Percentiles rank a stretch among this genome's conserved stretches.
Conservation (phyloP, 2,797 vertebrate genomes). For the Catamblyrhynchus diadema region DNA sequence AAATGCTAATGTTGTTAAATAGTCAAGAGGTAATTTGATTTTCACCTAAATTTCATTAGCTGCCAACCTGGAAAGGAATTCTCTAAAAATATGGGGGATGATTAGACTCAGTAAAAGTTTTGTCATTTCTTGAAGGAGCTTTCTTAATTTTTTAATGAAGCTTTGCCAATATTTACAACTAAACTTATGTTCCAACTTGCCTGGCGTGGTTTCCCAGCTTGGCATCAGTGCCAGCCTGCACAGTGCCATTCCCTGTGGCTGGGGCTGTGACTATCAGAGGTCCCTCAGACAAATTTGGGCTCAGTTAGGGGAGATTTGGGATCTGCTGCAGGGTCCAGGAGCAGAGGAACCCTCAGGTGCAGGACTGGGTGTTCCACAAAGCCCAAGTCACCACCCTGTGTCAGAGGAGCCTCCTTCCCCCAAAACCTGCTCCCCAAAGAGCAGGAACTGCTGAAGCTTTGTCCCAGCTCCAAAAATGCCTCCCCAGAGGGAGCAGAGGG, state of each 20-base stretch:
- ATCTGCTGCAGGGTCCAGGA: not conserved
- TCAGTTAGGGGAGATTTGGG: not conserved
- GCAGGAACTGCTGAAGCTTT: not conserved
- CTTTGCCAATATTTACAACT: slow-evolving; percentile 61
- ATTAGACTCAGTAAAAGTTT: not conserved
- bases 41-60: slow-evolving; percentile 20
- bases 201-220: slow-evolving; percentile 32
- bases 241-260: not conserved
- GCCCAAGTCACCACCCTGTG: not conserved
- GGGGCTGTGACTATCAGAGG: not conserved
- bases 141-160: not conserved
- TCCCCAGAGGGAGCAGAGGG: not conserved
- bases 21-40: not conserved
- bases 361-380: not conserved
- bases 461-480: not conserved
- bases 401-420: not conserved
- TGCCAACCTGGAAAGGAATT: not conserved
- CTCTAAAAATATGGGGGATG: not conserved
- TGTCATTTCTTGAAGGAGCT: not conserved
- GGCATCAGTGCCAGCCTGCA: not conserved
- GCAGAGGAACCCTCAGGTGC: not conserved
- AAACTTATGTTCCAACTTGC: slow-evolving; percentile 32
- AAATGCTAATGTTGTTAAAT: not conserved
- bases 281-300: not conserved
- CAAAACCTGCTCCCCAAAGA: not conserved